Conservation (phyloP, 2,113 vertebrate genomes). For the Bos javanicus region DNA sequence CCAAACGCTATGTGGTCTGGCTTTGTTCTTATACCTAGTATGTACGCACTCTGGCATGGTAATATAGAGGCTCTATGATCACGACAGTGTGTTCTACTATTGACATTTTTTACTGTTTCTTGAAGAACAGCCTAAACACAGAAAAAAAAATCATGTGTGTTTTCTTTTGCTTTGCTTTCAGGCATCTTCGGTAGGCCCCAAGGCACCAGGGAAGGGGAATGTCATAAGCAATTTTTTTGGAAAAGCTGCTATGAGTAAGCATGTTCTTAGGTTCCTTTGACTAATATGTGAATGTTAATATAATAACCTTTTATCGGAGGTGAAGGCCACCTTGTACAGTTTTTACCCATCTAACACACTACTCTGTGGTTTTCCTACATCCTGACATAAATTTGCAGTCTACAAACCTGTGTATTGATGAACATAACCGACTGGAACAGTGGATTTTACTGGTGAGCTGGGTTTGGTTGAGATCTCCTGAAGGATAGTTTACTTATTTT, state of each 20-base stretch:
- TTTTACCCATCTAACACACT: neutral
- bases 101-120: neutral
- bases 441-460: neutral
- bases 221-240: slow-evolving; percentile 92
- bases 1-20: neutral
- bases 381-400: neutral
- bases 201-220: slow-evolving; percentile 81
- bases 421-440: neutral
- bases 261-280: slow-evolving; percentile 35
- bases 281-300: neutral
- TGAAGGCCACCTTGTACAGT: neutral
- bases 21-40: slow-evolving; percentile 5
- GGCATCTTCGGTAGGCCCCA: slow-evolving; percentile 83
- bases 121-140: neutral
- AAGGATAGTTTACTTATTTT: neutral
- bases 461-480: neutral
- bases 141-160: neutral
- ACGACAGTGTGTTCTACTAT: neutral
- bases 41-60: neutral
- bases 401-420: neutral
- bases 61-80: neutral
- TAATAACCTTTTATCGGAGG: neutral
- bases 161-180: slow-evolving; percentile 76
- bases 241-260: slow-evolving; percentile 90
- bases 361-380: neutral